These are phyloP conservation scores for Actias luna DNA, from an alignment of 2,888 invertebrate genomes.

Conservation along the genomic window DNA sequence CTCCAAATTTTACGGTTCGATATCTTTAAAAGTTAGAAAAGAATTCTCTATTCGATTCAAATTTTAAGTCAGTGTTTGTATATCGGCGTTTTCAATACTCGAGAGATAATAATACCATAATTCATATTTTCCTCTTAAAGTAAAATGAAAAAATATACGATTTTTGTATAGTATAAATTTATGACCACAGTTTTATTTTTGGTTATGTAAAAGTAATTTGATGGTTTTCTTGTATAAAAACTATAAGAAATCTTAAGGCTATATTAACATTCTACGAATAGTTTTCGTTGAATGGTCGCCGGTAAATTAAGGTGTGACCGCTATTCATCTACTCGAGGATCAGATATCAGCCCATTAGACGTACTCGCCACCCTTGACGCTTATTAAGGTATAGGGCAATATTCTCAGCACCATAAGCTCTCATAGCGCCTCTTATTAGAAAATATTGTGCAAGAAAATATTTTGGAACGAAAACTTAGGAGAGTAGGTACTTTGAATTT, in stretches of 20 bases:
- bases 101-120: too few species aligned
- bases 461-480: not conserved
- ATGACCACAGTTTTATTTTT: too few species aligned
- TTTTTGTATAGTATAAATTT: too few species aligned
- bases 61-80: too few species aligned
- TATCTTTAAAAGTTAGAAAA: too few species aligned
- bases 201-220: not conserved
- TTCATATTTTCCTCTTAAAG: too few species aligned
- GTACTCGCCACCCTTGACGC: not conserved
- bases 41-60: too few species aligned
- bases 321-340: conserved; percentile 14
- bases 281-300: conserved; percentile 1
- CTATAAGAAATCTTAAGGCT: not conserved
- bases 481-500: not conserved
- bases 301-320: conserved; percentile 14
- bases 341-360: conserved; percentile 18
- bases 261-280: not conserved
- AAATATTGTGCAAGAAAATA: not conserved
- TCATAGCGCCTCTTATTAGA: not conserved
- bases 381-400: not conserved
- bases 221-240: not conserved
- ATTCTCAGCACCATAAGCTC: not conserved
- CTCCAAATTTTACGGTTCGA: too few species aligned
- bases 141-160: too few species aligned
- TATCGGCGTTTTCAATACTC: too few species aligned